These are phyloP conservation scores for Buathra laborator DNA, from an alignment of 2,888 invertebrate species.

Conservation along the genomic window DNA sequence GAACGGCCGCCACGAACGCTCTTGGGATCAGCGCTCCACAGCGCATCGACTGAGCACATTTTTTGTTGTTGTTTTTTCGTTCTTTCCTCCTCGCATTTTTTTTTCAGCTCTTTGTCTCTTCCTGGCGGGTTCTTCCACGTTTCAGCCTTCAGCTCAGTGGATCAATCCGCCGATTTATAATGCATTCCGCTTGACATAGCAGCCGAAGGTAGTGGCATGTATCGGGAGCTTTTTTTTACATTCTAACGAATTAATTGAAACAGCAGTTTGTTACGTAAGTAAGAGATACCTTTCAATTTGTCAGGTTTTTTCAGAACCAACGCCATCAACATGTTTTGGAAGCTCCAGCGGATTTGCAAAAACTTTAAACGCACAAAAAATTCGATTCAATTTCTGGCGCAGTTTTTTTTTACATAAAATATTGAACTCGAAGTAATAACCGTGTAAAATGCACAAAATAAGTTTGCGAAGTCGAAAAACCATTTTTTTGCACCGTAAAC, in stretches of 20 bases:
- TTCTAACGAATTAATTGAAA: neutral
- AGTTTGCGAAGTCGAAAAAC: too few species aligned
- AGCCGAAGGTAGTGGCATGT: neutral
- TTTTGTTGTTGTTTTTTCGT: slow-evolving; percentile 26
- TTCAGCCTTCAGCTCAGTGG: slow-evolving; percentile 15
- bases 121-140: slow-evolving; percentile 42
- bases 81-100: slow-evolving; percentile 17
- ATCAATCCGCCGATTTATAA: slow-evolving; percentile 23
- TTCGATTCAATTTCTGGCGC: too few species aligned
- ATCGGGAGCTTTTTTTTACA: neutral
- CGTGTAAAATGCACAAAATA: too few species aligned
- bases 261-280: neutral
- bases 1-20: slow-evolving; percentile 48
- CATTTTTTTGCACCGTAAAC: too few species aligned
- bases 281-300: neutral
- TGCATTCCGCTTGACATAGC: neutral
- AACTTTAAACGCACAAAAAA: too few species aligned
- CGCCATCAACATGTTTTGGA: neutral
- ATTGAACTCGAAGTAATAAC: too few species aligned
- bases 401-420: too few species aligned
- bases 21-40: slow-evolving; percentile 56
- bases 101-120: slow-evolving; percentile 29
- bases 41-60: slow-evolving; percentile 44
- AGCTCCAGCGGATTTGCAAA: too few species aligned
- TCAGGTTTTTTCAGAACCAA: neutral